Evolutionary conservation across 1,140 invertebrate species (phyloP).

Genomic region (Nylanderia fulva): DNA sequence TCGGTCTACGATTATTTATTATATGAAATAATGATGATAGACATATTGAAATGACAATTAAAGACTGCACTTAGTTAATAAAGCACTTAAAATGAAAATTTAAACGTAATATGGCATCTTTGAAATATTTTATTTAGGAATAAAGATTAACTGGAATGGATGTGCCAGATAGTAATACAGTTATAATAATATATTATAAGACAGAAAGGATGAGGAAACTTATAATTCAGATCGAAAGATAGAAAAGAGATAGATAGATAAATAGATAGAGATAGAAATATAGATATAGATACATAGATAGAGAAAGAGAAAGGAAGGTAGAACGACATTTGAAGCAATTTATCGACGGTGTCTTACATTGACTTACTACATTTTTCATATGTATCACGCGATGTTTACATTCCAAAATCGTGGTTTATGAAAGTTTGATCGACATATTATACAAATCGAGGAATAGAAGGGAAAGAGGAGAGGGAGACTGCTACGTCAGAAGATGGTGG

Average conservation of each 20-base stretch:
- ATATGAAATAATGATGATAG: background rate
- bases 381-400: slow-evolving; percentile 15
- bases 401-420: slow-evolving; percentile 42
- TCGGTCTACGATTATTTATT: background rate
- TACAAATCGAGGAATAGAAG: background rate
- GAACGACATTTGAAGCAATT: slow-evolving; percentile 13
- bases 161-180: background rate
- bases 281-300: background rate
- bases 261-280: too few species aligned
- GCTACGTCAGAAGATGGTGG: slow-evolving; percentile 1
- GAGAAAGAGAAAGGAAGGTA: background rate
- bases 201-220: background rate
- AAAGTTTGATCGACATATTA: slow-evolving; percentile 14
- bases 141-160: background rate
- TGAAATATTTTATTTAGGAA: background rate
- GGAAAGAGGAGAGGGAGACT: background rate
- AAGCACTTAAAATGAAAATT: background rate
- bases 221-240: slow-evolving; percentile 7
- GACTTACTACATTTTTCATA: slow-evolving; percentile 19
- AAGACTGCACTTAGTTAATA: background rate
- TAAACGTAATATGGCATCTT: background rate
- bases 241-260: background rate
- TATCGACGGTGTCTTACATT: background rate
- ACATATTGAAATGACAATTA: background rate
- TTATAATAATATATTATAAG: background rate